Conservation (phyloP, 2,888 invertebrate species). For the Drosophila mimetica region DNA sequence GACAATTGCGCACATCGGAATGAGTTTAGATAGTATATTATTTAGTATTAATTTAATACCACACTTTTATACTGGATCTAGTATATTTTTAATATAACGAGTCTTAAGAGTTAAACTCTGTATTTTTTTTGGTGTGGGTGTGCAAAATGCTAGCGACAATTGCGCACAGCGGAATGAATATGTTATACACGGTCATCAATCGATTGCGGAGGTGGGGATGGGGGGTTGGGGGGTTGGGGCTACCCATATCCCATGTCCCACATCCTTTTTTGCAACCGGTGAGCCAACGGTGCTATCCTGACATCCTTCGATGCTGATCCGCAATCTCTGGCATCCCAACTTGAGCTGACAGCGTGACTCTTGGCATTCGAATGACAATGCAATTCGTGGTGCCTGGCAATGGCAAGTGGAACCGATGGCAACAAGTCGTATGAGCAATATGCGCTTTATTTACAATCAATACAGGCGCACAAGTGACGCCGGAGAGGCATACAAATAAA, state of each 20-base stretch:
- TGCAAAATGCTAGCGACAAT: slow-evolving; percentile 53
- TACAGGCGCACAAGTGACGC: slow-evolving; percentile 40
- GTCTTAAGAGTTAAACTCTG: no score
- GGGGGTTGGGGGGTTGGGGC: background rate
- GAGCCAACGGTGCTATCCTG: background rate
- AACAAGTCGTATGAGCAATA: slow-evolving; percentile 76
- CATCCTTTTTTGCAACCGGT: slow-evolving; percentile 5
- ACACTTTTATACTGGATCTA: no score
- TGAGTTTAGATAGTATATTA: no score
- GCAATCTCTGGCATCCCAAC: slow-evolving; percentile 30
- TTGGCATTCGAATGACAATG: slow-evolving; percentile 30
- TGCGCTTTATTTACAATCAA: slow-evolving; percentile 69
- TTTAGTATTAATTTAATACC: no score
- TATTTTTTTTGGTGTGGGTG: no score
- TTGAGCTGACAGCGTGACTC: slow-evolving; percentile 31
- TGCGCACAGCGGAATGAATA: slow-evolving; percentile 38
- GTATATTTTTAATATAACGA: no score
- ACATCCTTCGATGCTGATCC: slow-evolving; percentile 25
- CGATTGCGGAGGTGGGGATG: background rate
- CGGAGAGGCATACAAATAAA: slow-evolving; percentile 4
- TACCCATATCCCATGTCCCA: background rate
- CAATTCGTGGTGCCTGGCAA: slow-evolving; percentile 6
- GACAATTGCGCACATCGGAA: no score
- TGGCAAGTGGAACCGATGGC: slow-evolving; percentile 38
- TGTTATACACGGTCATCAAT: slow-evolving; percentile 32